Percentiles rank a stretch among this genome's conserved stretches.
These are phyloP conservation scores for Solen grandis DNA, from an alignment of 1,140 invertebrate genomes.

Conservation along the genomic window DNA sequence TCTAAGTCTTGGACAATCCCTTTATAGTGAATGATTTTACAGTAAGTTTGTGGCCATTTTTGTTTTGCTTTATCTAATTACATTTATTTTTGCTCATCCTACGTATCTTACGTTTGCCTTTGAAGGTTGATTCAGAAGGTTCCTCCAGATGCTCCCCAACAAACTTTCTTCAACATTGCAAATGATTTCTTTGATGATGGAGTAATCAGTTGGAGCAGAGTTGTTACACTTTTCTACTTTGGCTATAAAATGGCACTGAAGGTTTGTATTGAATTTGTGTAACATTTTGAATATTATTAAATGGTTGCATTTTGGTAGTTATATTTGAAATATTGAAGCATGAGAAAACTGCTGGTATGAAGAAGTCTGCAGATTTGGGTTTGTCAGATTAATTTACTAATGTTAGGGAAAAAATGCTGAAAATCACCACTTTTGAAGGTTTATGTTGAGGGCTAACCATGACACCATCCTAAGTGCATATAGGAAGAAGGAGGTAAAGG, in stretches of 20 bases:
- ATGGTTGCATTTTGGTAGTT: background rate
- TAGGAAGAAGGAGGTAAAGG: too few relatives aligned
- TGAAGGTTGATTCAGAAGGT: conserved; percentile 75
- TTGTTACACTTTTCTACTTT: conserved; percentile 80
- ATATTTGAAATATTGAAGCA: background rate
- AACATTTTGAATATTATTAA: background rate
- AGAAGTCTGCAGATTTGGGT: background rate
- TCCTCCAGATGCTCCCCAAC: conserved; percentile 72
- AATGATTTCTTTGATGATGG: conserved; percentile 78
- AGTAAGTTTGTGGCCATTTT: too few relatives aligned
- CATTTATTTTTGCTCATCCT: too few relatives aligned
- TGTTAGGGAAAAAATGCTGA: too few relatives aligned
- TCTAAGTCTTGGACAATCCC: too few relatives aligned
- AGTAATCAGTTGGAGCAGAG: conserved; percentile 78
- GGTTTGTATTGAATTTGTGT: conserved; percentile 61
- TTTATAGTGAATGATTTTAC: too few relatives aligned
- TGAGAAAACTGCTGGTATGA: background rate
- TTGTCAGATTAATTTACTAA: too few relatives aligned
- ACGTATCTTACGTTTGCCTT: too few relatives aligned
- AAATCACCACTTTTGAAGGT: too few relatives aligned
- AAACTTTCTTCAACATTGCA: conserved; percentile 78
- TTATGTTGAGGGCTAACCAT: too few relatives aligned
- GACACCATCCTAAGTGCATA: too few relatives aligned
- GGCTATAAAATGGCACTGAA: conserved; percentile 79
- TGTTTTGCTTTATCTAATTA: conserved; percentile 34